Evolutionary conservation across 2,113 vertebrate genomes (phyloP).

Genomic region (Gadus chalcogrammus): DNA sequence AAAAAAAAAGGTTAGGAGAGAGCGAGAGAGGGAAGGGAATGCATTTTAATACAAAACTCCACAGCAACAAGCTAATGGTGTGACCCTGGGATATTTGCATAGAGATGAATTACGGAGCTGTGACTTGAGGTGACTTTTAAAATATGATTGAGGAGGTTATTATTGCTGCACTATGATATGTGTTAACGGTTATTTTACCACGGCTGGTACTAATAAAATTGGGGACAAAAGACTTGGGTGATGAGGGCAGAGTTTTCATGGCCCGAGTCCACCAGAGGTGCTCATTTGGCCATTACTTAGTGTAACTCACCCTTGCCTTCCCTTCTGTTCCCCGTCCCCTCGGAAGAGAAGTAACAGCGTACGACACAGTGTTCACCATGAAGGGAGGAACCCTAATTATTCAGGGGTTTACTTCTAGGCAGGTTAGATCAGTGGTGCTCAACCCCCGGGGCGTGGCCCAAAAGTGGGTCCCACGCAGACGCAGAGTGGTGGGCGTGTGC

Average conservation of each 20-base stretch:
- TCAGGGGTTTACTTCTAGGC: no score
- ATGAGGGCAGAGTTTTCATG: slow-evolving; percentile 59
- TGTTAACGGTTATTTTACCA: slow-evolving; percentile 79
- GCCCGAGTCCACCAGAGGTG: slow-evolving; percentile 62
- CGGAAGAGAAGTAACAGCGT: no score
- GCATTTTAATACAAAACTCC: slow-evolving; percentile 87
- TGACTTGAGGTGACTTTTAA: slow-evolving; percentile 91
- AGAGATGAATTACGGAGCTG: slow-evolving; percentile 88
- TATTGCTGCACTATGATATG: slow-evolving; percentile 78
- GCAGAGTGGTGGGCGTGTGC: no score
- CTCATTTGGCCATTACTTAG: slow-evolving; percentile 72
- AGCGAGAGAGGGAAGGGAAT: slow-evolving; percentile 53
- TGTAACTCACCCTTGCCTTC: slow-evolving; percentile 13
- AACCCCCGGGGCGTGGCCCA: no score
- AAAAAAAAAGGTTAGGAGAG: background rate
- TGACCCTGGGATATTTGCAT: slow-evolving; percentile 92
- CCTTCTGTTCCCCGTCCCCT: background rate
- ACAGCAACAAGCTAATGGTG: slow-evolving; percentile 87
- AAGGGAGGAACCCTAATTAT: no score
- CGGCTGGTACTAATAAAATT: slow-evolving; percentile 75
- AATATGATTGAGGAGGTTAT: slow-evolving; percentile 94
- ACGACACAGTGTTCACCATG: background rate
- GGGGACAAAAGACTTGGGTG: slow-evolving; percentile 65
- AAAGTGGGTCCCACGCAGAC: no score
- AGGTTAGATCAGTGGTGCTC: no score